These are phyloP conservation scores for Xenentodon cancila DNA, from an alignment of 2,797 vertebrate genomes.

Conservation along the genomic window DNA sequence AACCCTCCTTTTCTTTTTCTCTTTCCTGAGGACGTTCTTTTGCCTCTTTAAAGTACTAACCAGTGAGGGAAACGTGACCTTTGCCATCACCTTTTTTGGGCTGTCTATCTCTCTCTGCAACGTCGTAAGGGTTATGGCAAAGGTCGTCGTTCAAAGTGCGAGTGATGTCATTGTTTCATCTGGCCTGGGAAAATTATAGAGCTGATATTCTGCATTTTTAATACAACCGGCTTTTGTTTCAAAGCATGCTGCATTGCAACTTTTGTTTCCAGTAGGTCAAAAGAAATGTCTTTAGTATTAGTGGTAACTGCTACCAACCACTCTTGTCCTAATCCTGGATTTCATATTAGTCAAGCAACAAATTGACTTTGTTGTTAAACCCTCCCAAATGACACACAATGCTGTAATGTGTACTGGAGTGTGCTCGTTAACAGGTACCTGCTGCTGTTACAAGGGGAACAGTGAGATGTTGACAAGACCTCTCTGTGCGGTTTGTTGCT, in stretches of 20 bases:
- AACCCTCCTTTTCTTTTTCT: conserved; percentile 67
- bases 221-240: background rate
- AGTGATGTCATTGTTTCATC: conserved; percentile 71
- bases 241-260: background rate
- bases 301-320: background rate
- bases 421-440: conserved; percentile 79
- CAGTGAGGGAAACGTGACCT: conserved; percentile 76
- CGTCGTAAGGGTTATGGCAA: conserved; percentile 70
- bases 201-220: background rate
- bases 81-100: conserved; percentile 76
- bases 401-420: conserved; percentile 66
- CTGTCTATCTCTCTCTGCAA: conserved; percentile 55
- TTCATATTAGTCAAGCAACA: conserved; percentile 56
- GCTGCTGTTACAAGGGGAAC: conserved; percentile 64
- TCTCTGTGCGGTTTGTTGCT: conserved; percentile 78
- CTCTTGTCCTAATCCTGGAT: conserved; percentile 19
- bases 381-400: conserved; percentile 48
- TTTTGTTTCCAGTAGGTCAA: conserved; percentile 1
- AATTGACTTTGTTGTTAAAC: conserved; percentile 59
- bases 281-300: conserved; percentile 1
- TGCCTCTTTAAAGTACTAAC: conserved; percentile 75
- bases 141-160: conserved; percentile 68
- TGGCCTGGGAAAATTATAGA: conserved; percentile 56
- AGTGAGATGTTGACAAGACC: conserved; percentile 65
- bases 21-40: conserved; percentile 57